Conservation (phyloP, 2,888 invertebrate species). For the Acholoe squamosa region DNA sequence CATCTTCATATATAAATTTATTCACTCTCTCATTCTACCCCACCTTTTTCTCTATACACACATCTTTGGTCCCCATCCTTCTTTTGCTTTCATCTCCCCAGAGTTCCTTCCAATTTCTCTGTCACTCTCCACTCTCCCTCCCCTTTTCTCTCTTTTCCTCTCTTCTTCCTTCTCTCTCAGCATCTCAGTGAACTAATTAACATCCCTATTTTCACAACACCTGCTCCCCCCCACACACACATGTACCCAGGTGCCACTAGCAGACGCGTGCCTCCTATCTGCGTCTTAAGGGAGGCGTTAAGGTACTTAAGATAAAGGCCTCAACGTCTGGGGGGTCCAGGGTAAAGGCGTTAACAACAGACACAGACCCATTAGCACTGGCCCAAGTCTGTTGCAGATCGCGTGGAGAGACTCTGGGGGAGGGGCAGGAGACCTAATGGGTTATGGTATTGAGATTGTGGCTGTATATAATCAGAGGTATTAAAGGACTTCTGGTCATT, state of each 20-base stretch:
- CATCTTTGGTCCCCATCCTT: too few species aligned
- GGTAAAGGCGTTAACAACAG: neutral
- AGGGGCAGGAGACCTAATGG: neutral
- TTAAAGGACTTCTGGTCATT: too few species aligned
- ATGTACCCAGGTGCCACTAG: neutral
- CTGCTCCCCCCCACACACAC: slow-evolving; percentile 12
- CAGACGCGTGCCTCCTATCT: slow-evolving; percentile 1
- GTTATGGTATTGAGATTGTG: too few species aligned
- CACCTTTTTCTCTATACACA: too few species aligned
- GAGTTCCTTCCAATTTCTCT: neutral
- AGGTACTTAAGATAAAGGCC: slow-evolving; percentile 9
- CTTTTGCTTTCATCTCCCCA: too few species aligned
- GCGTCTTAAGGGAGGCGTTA: slow-evolving; percentile 30
- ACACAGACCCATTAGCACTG: neutral
- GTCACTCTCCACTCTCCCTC: neutral
- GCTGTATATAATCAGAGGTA: too few species aligned
- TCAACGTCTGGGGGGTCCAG: neutral
- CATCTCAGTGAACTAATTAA: slow-evolving; percentile 40
- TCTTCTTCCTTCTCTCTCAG: neutral
- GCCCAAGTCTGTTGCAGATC: neutral
- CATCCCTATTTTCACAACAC: neutral
- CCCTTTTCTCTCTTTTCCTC: neutral
- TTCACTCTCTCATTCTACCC: too few species aligned
- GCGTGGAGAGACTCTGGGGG: neutral
- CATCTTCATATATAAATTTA: too few species aligned